Base-by-base conservation (phyloP, 2,888 invertebrate species). In the Apamea sordens region DNA sequence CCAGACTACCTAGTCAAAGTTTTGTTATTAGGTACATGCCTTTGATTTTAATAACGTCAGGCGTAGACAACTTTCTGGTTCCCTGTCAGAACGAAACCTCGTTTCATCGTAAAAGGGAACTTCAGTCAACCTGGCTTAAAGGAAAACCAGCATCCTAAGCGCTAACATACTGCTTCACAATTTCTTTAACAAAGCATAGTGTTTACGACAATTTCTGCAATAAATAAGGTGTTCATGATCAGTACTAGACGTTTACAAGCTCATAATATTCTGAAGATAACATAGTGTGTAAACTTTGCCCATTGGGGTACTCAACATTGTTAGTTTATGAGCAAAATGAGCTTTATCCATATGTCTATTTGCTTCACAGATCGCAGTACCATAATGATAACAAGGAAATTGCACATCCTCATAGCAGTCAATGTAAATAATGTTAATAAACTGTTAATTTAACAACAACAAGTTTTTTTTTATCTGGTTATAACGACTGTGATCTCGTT, bases 361-460 rank as follows among this genome's bases (percentile, higher is more conserved):
- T 69, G 47, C 50, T 36, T 21, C 18, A 69, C 13, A 73, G 41
- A 69, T 64, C 44, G 28, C 47, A 69, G 24, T 63, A 41, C 4
- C 36, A 47, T 44, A 18, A 44, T 21, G 68, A 41, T 73, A 73
- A 65, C 79, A 82, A 70, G 73, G 69, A 79, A 82, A 70, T 36
- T 53, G 44, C n/a, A 69, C 64, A 73, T 70, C 64, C 59, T 72
- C 18, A 11, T n/a, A 47, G 47, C 32, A 13, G 24, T 56, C 28
- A 67, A 77, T 59, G 47, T 41, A 50, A 79, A 67, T 78, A 71
- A 71, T 53, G 59, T 67, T 67, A 82, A 79, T 84, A 69, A 69
- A 84, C 63, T 64, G 59, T 32, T 71, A 71, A 79, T 84, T 84
- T 59, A 36, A 79, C 18, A 11, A n/a, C n/a, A n/a, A n/a, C n/a